Conservation (phyloP, 2,888 invertebrate species). For the Pomacea canaliculata region DNA sequence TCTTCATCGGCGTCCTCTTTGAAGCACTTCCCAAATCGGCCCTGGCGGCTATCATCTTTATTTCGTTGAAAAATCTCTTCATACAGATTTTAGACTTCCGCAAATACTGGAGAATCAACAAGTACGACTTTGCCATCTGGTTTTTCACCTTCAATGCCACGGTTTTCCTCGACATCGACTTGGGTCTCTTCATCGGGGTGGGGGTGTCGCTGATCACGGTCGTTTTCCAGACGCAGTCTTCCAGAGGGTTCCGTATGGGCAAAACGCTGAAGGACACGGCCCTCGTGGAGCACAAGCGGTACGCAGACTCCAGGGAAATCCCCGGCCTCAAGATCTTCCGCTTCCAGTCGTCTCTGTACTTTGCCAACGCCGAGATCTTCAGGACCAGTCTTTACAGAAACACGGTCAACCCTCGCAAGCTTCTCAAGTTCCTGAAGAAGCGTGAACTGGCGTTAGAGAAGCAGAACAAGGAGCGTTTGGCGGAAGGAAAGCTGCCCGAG, state of each 20-base stretch:
- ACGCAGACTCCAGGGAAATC: slow-evolving; percentile 54
- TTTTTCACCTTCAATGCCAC: slow-evolving; percentile 57
- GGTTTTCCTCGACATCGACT: slow-evolving; percentile 64
- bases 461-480: slow-evolving; percentile 19
- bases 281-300: slow-evolving; percentile 52
- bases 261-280: slow-evolving; percentile 52
- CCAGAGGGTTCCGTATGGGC: slow-evolving; percentile 58
- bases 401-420: slow-evolving; percentile 62
- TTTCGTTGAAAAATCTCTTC: slow-evolving; percentile 70
- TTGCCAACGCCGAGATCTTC: slow-evolving; percentile 66
- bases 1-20: slow-evolving; percentile 63
- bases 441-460: slow-evolving; percentile 39
- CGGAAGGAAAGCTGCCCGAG: slow-evolving; percentile 4
- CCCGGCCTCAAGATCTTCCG: slow-evolving; percentile 62
- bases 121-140: slow-evolving; percentile 78
- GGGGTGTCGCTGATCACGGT: slow-evolving; percentile 60
- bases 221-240: slow-evolving; percentile 61
- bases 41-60: slow-evolving; percentile 70
- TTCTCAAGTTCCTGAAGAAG: slow-evolving; percentile 57
- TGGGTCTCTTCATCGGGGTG: slow-evolving; percentile 66
- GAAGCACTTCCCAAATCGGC: slow-evolving; percentile 63
- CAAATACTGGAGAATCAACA: slow-evolving; percentile 82
- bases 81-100: slow-evolving; percentile 79
- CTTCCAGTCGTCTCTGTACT: slow-evolving; percentile 64
- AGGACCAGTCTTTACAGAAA: slow-evolving; percentile 56